Evolutionary conservation across 2,113 vertebrate species (phyloP), one percentile per base, ranked within the genome.

Genomic region (Taurulus bubalis): DNA sequence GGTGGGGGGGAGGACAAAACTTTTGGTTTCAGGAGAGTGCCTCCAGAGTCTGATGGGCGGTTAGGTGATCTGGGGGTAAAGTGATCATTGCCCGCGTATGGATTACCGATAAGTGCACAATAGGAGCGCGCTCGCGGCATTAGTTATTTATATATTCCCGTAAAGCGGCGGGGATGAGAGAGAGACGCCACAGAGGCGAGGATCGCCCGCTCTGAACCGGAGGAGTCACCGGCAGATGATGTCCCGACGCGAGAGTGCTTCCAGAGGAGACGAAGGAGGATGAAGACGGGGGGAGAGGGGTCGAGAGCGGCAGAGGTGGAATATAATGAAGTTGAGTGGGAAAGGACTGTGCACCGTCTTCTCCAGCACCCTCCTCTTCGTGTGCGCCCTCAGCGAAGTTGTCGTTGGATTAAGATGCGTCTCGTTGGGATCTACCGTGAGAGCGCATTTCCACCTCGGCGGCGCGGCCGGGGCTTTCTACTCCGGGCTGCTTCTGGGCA

Each of bases 271-370:
- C 92, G 94, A 94, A 91, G 96, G 96, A 96, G 96, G 96, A 96
- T 96, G 96, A 96, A 94, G 96, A 91, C 90, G 95, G 84, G 87
- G 92, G 92, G 93, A 95, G 91, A 92, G 92, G 93, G 88, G 87
- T 90, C 91, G 92, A 92, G 93, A 88, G 95, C 93, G 95, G 95
- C 91, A 93, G 94, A 94, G 94, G 96, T 92, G 95, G 96, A 96
- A 95, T 96, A 98, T 96, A 96, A 97, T 98, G 97, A 97, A 97
- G 97, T 96, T 96, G 96, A 97, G 96, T 95, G 96, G 96, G 93
- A 96, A 96, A 95, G 97, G 97, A 95, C 95, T 96, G 96, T 97
- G 97, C 96, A 95, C 96, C 95, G 95, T 97, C 92, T 94, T 97
- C 86, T 97, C 97, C 95, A 95, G 96, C 95, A 95, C 95, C 93